Evolutionary conservation across 2,888 invertebrate genomes (phyloP).

Genomic region (Linnaemya tessellans): DNA sequence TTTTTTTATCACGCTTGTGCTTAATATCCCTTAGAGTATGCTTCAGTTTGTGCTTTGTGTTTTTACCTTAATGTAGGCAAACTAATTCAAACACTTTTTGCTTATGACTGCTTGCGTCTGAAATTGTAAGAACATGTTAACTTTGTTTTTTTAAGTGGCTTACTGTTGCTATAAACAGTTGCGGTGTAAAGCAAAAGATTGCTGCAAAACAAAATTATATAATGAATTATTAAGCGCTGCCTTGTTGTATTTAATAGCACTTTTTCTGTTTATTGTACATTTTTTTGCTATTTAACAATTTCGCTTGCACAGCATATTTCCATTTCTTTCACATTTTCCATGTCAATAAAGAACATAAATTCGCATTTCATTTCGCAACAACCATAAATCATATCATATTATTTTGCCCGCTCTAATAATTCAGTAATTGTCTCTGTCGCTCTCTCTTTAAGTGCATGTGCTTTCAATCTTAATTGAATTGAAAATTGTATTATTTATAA

Average conservation of each 20-base stretch:
- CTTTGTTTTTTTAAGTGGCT: too few relatives aligned
- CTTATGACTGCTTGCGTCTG: constrained; percentile 8
- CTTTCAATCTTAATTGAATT: neutral
- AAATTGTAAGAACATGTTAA: constrained; percentile 28
- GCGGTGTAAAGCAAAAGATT: neutral
- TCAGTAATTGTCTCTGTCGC: neutral
- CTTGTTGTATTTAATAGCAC: neutral
- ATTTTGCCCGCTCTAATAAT: neutral
- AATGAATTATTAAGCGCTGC: neutral
- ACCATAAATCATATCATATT: neutral
- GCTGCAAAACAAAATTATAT: neutral
- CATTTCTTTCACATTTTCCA: neutral
- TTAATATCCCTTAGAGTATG: constrained; percentile 42
- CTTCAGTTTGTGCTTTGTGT: constrained; percentile 33
- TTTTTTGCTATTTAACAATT: neutral
- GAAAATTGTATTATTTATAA: neutral
- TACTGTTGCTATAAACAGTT: neutral
- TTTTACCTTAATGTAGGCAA: constrained; percentile 41
- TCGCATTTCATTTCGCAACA: neutral
- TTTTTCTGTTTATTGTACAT: neutral
- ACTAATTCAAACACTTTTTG: constrained; percentile 19
- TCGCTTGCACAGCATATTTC: neutral
- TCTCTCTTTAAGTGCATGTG: neutral
- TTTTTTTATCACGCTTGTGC: constrained; percentile 17
- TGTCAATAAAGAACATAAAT: neutral